Conservation (phyloP, 2,797 vertebrate genomes). For the Dendrocincla tyrannina region DNA sequence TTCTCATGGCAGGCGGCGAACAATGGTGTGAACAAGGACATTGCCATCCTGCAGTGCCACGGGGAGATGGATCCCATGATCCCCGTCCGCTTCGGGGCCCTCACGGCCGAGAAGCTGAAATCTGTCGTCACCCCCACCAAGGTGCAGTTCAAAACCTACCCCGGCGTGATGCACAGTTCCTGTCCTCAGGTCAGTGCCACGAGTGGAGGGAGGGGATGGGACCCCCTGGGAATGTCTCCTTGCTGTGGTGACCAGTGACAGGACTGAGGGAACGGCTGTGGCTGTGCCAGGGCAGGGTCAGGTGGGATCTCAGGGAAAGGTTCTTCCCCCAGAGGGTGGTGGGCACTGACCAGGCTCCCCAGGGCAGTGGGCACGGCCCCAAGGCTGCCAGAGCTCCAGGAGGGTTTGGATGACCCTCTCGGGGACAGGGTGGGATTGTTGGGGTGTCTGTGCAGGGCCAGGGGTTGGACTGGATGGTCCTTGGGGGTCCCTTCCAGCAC, state of each 20-base stretch:
- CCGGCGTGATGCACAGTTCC: slow-evolving; percentile 88
- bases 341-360: not conserved
- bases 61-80: slow-evolving; percentile 93
- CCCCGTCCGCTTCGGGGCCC: slow-evolving; percentile 85
- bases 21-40: slow-evolving; percentile 83
- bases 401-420: rapidly evolving
- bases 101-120: slow-evolving; percentile 92
- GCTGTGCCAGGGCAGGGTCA: not conserved
- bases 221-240: not conserved
- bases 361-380: not conserved
- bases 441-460: not conserved
- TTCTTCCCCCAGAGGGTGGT: not conserved
- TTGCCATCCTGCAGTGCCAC: slow-evolving; percentile 94
- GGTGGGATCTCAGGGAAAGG: not conserved
- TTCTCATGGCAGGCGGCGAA: slow-evolving; percentile 71
- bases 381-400: not conserved
- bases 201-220: rapidly evolving
- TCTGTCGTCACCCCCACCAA: slow-evolving; percentile 84
- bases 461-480: not conserved
- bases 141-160: slow-evolving; percentile 90
- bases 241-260: not conserved
- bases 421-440: not conserved
- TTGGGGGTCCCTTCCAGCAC: no score
- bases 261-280: rapidly evolving
- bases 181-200: slow-evolving; percentile 85